Conservation (phyloP, 2,113 vertebrate species). For the Hippocampus abdominalis region DNA sequence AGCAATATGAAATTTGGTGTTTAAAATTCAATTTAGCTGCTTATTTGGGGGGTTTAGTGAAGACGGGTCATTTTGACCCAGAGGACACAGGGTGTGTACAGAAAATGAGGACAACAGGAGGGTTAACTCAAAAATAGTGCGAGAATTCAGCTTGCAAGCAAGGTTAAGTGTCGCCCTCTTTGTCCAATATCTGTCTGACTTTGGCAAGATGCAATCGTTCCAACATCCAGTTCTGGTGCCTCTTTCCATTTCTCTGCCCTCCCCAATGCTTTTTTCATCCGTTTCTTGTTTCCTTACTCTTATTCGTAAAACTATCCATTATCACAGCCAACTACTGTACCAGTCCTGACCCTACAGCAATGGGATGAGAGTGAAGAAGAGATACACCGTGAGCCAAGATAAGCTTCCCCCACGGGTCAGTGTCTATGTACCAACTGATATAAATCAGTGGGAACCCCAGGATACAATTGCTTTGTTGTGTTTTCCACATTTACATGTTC, state of each 20-base stretch:
- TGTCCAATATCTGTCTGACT: conserved; percentile 35
- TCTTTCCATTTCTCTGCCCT: background rate
- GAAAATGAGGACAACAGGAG: too few species aligned
- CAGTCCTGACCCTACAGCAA: conserved; percentile 46
- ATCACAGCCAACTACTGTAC: conserved; percentile 27
- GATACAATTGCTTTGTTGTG: conserved; percentile 56
- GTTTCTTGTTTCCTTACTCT: conserved; percentile 9
- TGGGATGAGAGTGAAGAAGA: conserved; percentile 57
- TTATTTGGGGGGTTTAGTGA: too few species aligned
- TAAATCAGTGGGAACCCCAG: conserved; percentile 62
- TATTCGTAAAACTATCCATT: conserved; percentile 19
- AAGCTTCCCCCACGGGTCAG: conserved; percentile 63
- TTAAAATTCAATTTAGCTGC: too few species aligned
- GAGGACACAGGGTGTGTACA: too few species aligned
- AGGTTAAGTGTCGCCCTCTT: conserved; percentile 23
- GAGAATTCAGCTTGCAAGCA: too few species aligned
- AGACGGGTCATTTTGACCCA: too few species aligned
- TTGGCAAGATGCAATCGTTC: conserved; percentile 12
- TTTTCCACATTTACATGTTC: conserved; percentile 19
- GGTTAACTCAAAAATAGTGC: too few species aligned
- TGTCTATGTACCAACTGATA: conserved; percentile 67
- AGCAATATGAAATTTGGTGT: too few species aligned
- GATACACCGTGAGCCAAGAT: conserved; percentile 59
- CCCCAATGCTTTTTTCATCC: conserved; percentile 6
- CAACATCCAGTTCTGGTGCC: conserved; percentile 3